These are phyloP conservation scores for Drusus annulatus DNA, from an alignment of 1,140 invertebrate species.

Conservation along the genomic window DNA sequence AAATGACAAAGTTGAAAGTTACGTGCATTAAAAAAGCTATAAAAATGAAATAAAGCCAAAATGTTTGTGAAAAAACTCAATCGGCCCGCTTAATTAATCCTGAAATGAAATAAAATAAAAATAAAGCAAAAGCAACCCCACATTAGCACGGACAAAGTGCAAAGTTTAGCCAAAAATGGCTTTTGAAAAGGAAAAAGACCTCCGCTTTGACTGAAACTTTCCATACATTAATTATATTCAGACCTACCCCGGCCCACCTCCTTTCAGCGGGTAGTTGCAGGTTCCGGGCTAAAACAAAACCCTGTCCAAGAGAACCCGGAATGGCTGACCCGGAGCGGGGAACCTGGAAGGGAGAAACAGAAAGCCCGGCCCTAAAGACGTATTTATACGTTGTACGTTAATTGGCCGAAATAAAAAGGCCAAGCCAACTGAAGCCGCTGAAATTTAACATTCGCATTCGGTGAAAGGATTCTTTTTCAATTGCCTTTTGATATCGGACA, in stretches of 20 bases:
- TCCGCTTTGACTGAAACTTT: constrained; percentile 56
- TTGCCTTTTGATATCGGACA: neutral
- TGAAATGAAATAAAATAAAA: constrained; percentile 8
- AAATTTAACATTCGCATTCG: neutral
- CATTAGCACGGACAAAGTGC: constrained; percentile 36
- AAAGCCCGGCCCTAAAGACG: constrained; percentile 16
- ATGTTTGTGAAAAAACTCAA: neutral
- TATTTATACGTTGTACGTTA: constrained; percentile 29
- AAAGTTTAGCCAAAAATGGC: constrained; percentile 56
- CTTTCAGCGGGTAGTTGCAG: too few relatives aligned
- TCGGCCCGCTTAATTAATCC: constrained; percentile 2
- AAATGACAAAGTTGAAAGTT: neutral
- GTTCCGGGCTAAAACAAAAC: too few relatives aligned
- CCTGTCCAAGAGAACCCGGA: neutral
- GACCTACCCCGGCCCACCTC: neutral
- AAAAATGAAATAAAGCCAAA: constrained; percentile 8
- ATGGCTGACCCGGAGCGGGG: neutral
- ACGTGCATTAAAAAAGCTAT: neutral
- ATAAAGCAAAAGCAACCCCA: neutral
- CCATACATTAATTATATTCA: constrained; percentile 57
- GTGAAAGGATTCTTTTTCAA: constrained; percentile 9
- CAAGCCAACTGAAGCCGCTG: constrained; percentile 14
- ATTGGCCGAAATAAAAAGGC: constrained; percentile 51
- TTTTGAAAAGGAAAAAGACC: constrained; percentile 38
- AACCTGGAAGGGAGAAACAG: neutral